phyloP scores from a whole-genome alignment of 2,113 vertebrate species.

The human (Homo sapiens) region GRCh38 chr9:109484501-109485000 shows the following conservation, averaged over 20 bases:
- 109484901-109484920: neutral
- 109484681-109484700: neutral
- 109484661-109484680: neutral
- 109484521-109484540: neutral
- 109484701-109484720: neutral
- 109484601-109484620: neutral
- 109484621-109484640: neutral
- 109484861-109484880: neutral
- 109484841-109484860: neutral
- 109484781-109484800: fast-evolving
- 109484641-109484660: neutral
- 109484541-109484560: neutral
- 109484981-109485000: too few species aligned
- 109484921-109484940: neutral
- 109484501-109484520: neutral
- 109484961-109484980: neutral
- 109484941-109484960: neutral
- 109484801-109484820: neutral
- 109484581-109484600: fast-evolving
- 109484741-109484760: neutral
- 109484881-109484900: neutral
- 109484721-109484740: neutral
- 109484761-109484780: too few species aligned
- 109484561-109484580: neutral
- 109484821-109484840: neutral